Conservation (phyloP, 2,113 vertebrate genomes). For the Nansenia antarctica region DNA sequence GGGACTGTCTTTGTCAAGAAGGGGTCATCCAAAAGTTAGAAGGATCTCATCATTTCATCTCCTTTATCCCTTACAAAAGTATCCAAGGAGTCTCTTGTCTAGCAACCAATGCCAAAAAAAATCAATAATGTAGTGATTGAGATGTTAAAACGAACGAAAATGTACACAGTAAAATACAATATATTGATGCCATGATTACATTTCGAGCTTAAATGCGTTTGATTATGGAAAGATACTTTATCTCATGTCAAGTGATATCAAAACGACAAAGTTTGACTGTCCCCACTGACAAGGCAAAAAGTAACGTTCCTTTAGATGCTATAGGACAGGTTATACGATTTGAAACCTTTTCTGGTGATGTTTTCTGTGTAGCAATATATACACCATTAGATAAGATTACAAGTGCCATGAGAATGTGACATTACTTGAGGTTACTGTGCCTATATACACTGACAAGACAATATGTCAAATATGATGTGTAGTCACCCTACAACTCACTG, state of each 20-base stretch:
- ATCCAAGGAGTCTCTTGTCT: constrained; percentile 61
- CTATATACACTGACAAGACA: not conserved
- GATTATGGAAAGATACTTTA: constrained; percentile 6
- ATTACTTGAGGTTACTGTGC: not conserved
- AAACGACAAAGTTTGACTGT: not conserved
- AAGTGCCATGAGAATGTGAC: not conserved
- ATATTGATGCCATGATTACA: constrained; percentile 14
- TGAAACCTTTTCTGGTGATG: not conserved
- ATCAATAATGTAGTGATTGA: constrained; percentile 71
- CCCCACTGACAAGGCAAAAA: not conserved
- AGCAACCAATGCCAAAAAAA: constrained; percentile 65
- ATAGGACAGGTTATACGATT: too few relatives aligned
- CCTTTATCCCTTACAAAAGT: constrained; percentile 58
- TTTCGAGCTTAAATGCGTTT: not conserved
- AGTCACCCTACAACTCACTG: not conserved
- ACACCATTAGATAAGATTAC: not conserved
- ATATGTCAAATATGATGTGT: not conserved
- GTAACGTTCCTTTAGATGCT: too few relatives aligned
- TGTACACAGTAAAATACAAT: constrained; percentile 31
- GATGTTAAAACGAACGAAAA: constrained; percentile 40
- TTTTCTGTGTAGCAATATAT: not conserved
- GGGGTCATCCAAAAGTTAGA: constrained; percentile 99
- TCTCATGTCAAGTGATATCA: not conserved
- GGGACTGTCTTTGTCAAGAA: constrained; percentile 88
- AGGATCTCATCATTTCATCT: constrained; percentile 84